Percentiles rank a stretch among this genome's conserved stretches.
These are phyloP conservation scores for Psix sp. DNA, from an alignment of 1,140 invertebrate species.

Conservation along the genomic window DNA sequence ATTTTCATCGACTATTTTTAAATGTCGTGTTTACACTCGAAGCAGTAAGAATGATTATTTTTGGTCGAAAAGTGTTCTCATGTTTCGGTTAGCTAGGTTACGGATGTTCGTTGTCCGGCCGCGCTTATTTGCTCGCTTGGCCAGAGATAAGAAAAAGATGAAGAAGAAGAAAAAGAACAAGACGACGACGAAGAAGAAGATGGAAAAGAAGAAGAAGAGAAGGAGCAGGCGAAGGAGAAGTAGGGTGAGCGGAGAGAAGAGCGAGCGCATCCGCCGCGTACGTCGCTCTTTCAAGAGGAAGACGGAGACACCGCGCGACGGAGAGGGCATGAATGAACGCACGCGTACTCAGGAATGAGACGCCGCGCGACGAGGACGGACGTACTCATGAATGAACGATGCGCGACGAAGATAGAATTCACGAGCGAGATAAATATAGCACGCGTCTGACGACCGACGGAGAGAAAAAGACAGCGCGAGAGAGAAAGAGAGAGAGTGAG, in stretches of 20 bases:
- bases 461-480: constrained; percentile 11
- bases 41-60: constrained; percentile 54
- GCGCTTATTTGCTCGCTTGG: constrained; percentile 46
- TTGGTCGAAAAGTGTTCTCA: constrained; percentile 59
- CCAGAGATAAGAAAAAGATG: constrained; percentile 47
- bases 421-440: constrained; percentile 76
- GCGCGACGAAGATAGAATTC: constrained; percentile 73
- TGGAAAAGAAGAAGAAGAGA: constrained; percentile 1
- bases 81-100: constrained; percentile 61
- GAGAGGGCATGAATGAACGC: constrained; percentile 71
- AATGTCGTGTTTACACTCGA: constrained; percentile 49
- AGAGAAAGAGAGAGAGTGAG: too few species aligned
- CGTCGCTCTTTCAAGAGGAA: constrained; percentile 38
- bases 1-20: constrained; percentile 49
- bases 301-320: constrained; percentile 29
- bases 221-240: too few species aligned
- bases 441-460: constrained; percentile 56
- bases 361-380: constrained; percentile 58
- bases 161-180: constrained; percentile 8
- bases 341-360: constrained; percentile 64
- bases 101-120: constrained; percentile 55
- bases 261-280: constrained; percentile 40
- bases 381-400: constrained; percentile 74
- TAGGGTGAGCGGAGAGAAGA: too few species aligned
- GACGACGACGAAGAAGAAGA: constrained; percentile 4